These are phyloP conservation scores for Seira ritae DNA, from an alignment of 2,888 invertebrate species.

Conservation along the genomic window DNA sequence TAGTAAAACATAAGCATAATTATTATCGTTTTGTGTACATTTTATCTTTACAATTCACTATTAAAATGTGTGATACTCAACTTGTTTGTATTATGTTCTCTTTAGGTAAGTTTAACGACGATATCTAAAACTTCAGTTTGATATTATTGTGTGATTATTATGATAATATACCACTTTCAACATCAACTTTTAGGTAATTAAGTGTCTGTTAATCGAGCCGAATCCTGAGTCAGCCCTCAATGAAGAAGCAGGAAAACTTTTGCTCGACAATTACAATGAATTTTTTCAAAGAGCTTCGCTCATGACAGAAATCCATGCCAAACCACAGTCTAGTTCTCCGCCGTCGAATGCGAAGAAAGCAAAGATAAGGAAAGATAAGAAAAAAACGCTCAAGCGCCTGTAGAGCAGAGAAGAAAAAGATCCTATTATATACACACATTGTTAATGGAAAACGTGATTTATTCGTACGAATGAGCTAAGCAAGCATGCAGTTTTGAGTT, in stretches of 20 bases:
- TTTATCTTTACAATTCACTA: no score
- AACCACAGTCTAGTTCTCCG: conserved; percentile 68
- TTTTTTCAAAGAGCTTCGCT: conserved; percentile 92
- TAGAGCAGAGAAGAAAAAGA: conserved; percentile 78
- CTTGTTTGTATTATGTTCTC: no score
- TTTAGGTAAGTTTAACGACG: no score
- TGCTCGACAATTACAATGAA: conserved; percentile 94
- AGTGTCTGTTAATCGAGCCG: conserved; percentile 96
- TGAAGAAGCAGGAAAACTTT: conserved; percentile 95
- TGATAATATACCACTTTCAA: no score
- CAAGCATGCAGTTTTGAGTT: no score
- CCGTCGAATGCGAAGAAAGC: conserved; percentile 77
- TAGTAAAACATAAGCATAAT: conserved; percentile 68
- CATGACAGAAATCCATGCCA: conserved; percentile 94
- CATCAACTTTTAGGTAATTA: conserved; percentile 89
- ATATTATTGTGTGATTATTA: no score
- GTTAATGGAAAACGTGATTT: background rate
- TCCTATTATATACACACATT: conserved; percentile 15
- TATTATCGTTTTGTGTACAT: no score
- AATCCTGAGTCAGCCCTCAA: conserved; percentile 98
- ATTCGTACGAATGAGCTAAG: conserved; percentile 15
- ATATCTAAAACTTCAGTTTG: no score
- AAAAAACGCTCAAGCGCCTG: conserved; percentile 89
- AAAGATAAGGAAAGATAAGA: conserved; percentile 86
- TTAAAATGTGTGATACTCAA: no score